Conservation (phyloP, 1,140 invertebrate genomes). For the Pomacea maculata region DNA sequence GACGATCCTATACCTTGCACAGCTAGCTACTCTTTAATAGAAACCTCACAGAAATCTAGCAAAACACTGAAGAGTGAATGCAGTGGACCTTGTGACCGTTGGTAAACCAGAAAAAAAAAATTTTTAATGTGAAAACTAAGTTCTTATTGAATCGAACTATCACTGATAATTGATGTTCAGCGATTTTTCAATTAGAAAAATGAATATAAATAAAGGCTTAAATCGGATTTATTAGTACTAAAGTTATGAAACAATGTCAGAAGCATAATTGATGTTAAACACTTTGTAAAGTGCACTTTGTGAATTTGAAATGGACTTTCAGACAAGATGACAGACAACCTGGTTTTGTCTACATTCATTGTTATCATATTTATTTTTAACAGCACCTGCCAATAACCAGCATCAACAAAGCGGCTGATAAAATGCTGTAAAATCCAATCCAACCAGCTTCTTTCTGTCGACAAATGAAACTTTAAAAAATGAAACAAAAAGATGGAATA, state of each 20-base stretch:
- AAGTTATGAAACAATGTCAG: too few relatives aligned
- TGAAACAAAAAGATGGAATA: too few relatives aligned
- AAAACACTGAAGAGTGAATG: too few relatives aligned
- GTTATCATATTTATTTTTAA: neutral
- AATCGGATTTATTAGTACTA: too few relatives aligned
- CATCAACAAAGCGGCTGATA: neutral
- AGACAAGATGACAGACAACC: neutral
- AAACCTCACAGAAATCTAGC: neutral
- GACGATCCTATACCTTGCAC: neutral
- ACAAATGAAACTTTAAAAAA: neutral
- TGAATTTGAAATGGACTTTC: neutral
- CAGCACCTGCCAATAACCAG: conserved; percentile 8
- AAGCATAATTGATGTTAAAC: neutral
- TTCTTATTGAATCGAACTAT: too few relatives aligned
- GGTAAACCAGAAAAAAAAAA: too few relatives aligned
- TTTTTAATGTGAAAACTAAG: too few relatives aligned
- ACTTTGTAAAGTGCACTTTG: neutral
- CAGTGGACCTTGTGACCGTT: too few relatives aligned
- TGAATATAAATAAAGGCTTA: too few relatives aligned
- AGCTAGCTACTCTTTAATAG: neutral
- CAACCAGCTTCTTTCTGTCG: conserved; percentile 11
- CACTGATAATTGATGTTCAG: too few relatives aligned
- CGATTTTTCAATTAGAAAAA: too few relatives aligned
- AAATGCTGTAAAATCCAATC: conserved; percentile 11
- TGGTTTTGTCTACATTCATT: neutral